Base-by-base conservation (phyloP, 2,113 vertebrate species). In the Pteropus alecto region DNA sequence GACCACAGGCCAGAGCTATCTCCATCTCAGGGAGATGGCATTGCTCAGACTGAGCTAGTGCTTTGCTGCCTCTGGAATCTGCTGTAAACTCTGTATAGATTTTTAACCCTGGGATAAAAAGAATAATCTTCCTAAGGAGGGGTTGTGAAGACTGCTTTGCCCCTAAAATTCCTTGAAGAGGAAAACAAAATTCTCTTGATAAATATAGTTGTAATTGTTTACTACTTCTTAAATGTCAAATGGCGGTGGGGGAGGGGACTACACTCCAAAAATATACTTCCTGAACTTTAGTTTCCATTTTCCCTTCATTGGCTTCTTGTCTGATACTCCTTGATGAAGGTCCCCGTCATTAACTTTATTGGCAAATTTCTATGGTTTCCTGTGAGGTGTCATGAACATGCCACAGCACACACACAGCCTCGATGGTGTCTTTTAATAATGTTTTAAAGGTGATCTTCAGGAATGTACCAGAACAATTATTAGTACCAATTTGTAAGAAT, bases 111-210 rank as follows among this genome's bases (percentile, higher is more conserved):
- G 54, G 71, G 21, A 54, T 67, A 35, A 87, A 67, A 93, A 56
- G 67, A 95, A 63, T 51, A 24, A 24, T 56, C 76, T 97, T 89
- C 38, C 74, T 56, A 67, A 93, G 14, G 30, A 18, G 7, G 30
- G 60, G n/a, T 60, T 70, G 46, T 1, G 41, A 77, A 91, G 76
- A 38, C 7, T 56, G 13, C 14, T 11, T 74, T 78, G 71, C 7
- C 65, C 33, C 54, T 85, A 60, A 90, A 90, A 94, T 38, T 83
- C 65, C 33, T 83, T 85, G 18, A 61, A 77, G 48, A 82, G 76
- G 48, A 90, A 91, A 92, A 89, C 19, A 43, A 82, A 82, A 79
- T 58, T 76, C 21, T 85, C 30, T 38, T 94, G 76, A 94, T 43
- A 61, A 79, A 60, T 63, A 76, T 15, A 54, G 19, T 58, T 65